A percentile compares a stretch with the other conserved stretches of the same genome.
Conservation (phyloP, 2,113 vertebrate genomes). For the Seriola dumerili region DNA sequence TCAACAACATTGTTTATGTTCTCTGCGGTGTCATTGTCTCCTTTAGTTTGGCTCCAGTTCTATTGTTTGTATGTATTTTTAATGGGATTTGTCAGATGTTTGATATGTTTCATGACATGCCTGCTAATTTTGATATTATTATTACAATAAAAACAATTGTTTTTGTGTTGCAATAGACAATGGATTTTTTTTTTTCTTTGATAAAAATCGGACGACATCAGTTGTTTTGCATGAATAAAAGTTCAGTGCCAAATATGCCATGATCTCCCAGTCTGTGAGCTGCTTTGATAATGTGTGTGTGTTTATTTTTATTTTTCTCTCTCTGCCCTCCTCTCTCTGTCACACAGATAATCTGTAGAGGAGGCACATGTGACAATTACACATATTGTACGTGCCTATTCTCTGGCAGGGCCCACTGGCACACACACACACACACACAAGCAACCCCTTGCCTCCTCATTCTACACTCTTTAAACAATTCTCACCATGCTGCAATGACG, state of each 20-base stretch:
- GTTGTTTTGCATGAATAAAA: slow-evolving; percentile 74
- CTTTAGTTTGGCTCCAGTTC: slow-evolving; percentile 10
- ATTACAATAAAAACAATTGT: slow-evolving; percentile 24
- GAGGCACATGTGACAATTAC: slow-evolving; percentile 64
- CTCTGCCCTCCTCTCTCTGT: slow-evolving; percentile 35
- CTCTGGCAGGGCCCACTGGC: slow-evolving; percentile 31
- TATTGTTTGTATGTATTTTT: slow-evolving; percentile 45
- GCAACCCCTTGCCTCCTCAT: slow-evolving; percentile 10
- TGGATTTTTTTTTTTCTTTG: slow-evolving; percentile 36
- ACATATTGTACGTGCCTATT: slow-evolving; percentile 53
- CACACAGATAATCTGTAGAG: slow-evolving; percentile 66
- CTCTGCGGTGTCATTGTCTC: slow-evolving; percentile 4
- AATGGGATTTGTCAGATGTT: slow-evolving; percentile 31
- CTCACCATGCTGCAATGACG: not conserved
- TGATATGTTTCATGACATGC: slow-evolving; percentile 8
- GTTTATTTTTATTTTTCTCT: slow-evolving; percentile 62
- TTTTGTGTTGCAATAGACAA: slow-evolving; percentile 27
- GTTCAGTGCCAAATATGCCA: slow-evolving; percentile 57
- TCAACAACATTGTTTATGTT: not conserved
- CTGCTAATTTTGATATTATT: slow-evolving; percentile 38
- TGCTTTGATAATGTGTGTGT: slow-evolving; percentile 54
- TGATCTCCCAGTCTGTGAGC: slow-evolving; percentile 25
- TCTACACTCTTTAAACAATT: slow-evolving; percentile 41
- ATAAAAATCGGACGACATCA: slow-evolving; percentile 55
- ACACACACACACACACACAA: slow-evolving; percentile 23